These are phyloP conservation scores for Amorpha juglandis DNA, from an alignment of 2,888 invertebrate genomes.

Conservation along the genomic window DNA sequence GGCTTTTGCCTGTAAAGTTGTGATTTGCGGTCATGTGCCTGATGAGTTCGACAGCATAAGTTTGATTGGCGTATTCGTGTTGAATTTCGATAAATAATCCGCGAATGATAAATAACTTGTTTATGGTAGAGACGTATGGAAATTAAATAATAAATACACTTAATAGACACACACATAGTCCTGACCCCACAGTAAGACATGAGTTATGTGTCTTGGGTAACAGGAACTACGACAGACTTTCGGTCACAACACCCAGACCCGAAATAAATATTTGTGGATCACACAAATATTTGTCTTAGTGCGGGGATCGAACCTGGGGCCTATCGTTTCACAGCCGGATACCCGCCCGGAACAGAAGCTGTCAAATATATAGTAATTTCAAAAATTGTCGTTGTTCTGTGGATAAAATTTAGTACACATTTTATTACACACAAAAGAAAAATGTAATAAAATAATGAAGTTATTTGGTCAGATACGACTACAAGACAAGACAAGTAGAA, in stretches of 20 bases:
- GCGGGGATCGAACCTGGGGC: too few species aligned
- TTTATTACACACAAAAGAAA: not conserved
- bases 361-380: not conserved
- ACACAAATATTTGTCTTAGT: too few species aligned
- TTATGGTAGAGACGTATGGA: too few species aligned
- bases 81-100: constrained; percentile 1
- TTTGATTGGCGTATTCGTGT: constrained; percentile 21
- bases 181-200: too few species aligned
- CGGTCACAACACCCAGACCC: too few species aligned
- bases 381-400: not conserved
- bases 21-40: constrained; percentile 27
- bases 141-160: too few species aligned
- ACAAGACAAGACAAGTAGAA: not conserved
- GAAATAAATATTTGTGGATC: too few species aligned
- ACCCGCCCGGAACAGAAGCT: too few species aligned
- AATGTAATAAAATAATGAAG: not conserved
- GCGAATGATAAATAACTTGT: not conserved
- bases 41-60: constrained; percentile 24
- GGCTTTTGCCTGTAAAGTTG: constrained; percentile 18
- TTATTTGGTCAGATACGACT: not conserved
- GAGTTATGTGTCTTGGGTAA: too few species aligned
- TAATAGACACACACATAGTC: too few species aligned
- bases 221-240: too few species aligned
- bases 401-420: not conserved
- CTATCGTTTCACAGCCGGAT: too few species aligned